Evolutionary conservation across 2,113 vertebrate species (phyloP), one percentile per base, ranked within the genome.

Genomic region (Lontra canadensis): DNA sequence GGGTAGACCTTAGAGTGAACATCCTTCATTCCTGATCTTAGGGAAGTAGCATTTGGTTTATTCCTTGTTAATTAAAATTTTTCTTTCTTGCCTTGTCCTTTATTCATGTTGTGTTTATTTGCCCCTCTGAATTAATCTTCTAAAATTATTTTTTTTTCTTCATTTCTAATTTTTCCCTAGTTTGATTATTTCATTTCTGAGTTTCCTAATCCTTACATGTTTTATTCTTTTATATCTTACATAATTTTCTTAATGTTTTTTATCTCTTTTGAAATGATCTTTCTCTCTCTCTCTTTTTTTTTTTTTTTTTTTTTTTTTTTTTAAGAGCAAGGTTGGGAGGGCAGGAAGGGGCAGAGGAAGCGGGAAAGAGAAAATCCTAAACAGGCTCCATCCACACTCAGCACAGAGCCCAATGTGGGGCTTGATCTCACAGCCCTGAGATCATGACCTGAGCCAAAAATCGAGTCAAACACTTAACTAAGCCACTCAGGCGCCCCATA

Each of bases 101-200:
- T 96, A 65, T 57, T 88, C 67, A 0, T 71, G 5, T 44, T 82
- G 67, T 87, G 17, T 47, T 94, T 94, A 36, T 91, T 87, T 67
- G 44, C 10, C 29, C 15, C 87, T 96, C n/a, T 78, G 42, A 88
- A 21, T 84, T 93, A 84, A 57, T 95, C n/a, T 91, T 96, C 14
- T 63, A 69, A 87, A 96, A 69, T 94, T 20, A n/a, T 55, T 34
- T 76, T 92, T 92, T 88, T 92, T 94, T 55, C 52, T 61, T 69
- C 29, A 31, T 79, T 90, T 80, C 42, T 74, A 14, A 57, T 88
- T 69, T 71, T 73, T 21, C 36, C 7, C 49, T 49, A 42, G 26
- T 63, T 85, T 44, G 59, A 4, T 67, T 36, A 42, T 83, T 91
- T 91, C 47, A 91, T 83, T 76, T 96, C 52, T 92, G 34, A 94